Base-by-base conservation (phyloP, 2,113 vertebrate species). In the Chaetura pelagica region DNA sequence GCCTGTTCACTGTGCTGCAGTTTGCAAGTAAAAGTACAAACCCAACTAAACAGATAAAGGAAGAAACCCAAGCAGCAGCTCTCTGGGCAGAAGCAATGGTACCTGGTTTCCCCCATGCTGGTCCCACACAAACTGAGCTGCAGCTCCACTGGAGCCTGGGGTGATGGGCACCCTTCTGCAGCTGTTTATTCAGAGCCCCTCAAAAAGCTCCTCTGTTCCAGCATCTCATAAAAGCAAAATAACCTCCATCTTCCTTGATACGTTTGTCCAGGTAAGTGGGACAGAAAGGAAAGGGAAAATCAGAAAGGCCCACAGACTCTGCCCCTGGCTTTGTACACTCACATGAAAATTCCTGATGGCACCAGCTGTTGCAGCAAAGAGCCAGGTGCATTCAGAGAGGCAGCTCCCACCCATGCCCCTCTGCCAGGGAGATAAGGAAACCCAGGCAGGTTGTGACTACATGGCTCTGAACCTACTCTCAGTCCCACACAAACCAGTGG, bases 401-500 rank as follows among this genome's bases (percentile, higher is more conserved):
- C 40, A 87, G 72, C 93, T 96, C 95, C 82, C 93, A 77, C 64
- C 94, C 87, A 90, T 83, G 78, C 95, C 95, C 95, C 96, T 95
- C 93, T 96, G 40, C 40, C 40, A 42, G 40, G 40, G 40, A 96
- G 79, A 97, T 92, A 96, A 93, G 93, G 84, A 95, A 42, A 96
- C 96, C 2, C 9, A 3, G 54, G 32, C 35, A 26, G 32, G 26
- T 27, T 69, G 26, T 13, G 24, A 30, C 35, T 42, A 18, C 42
- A 3, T 0, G 1, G 61, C 89, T 93, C 95, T 94, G 93, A 97
- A 42, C 40, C 40, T 42, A 12, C 40, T 42, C 40, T 42, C 13
- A 97, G 96, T 97, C 80, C 93, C 94, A 98, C 98, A 84, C 96
- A 96, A 97, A 97, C 96, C 82, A 3, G 21, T 0, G 3, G 92